Evolutionary conservation across 2,797 vertebrate genomes (phyloP).

Genomic region (Pseudomugil tenellus): DNA sequence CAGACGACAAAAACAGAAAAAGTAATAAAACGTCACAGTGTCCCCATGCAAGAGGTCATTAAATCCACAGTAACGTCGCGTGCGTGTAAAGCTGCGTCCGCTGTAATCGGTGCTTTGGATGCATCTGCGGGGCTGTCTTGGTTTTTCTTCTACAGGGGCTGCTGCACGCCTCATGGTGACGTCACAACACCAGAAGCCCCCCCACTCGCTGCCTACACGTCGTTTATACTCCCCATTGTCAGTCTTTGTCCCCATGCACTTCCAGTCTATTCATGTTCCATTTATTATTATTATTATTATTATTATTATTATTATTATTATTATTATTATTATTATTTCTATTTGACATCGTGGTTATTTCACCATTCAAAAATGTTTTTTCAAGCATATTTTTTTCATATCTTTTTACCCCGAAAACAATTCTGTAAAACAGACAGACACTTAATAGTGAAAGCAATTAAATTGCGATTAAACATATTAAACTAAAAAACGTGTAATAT

Average conservation of each 20-base stretch:
- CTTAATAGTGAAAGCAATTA: not conserved
- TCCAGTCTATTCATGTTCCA: not conserved
- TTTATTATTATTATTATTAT: too few species aligned
- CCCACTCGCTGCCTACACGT: not conserved
- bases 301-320: too few species aligned
- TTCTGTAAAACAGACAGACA: too few species aligned
- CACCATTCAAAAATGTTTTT: not conserved
- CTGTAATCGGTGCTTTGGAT: constrained; percentile 66
- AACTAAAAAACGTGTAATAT: too few species aligned
- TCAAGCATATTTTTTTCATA: not conserved
- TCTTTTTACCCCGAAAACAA: not conserved
- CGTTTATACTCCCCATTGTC: constrained; percentile 5
- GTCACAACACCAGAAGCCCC: constrained; percentile 58
- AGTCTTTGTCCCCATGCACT: constrained; percentile 16
- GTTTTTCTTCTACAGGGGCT: constrained; percentile 65
- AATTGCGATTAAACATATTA: too few species aligned
- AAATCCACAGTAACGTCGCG: constrained; percentile 72
- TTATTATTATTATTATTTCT: too few species aligned
- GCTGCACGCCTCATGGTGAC: constrained; percentile 73
- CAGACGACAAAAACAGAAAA: constrained; percentile 41
- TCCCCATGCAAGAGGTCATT: constrained; percentile 79
- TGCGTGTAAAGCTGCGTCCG: constrained; percentile 67
- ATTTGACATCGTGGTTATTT: not conserved
- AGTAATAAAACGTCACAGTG: constrained; percentile 55
- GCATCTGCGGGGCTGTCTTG: constrained; percentile 57